These are phyloP conservation scores for Chaetodon trifascialis DNA, from an alignment of 2,113 vertebrate species.

Conservation along the genomic window DNA sequence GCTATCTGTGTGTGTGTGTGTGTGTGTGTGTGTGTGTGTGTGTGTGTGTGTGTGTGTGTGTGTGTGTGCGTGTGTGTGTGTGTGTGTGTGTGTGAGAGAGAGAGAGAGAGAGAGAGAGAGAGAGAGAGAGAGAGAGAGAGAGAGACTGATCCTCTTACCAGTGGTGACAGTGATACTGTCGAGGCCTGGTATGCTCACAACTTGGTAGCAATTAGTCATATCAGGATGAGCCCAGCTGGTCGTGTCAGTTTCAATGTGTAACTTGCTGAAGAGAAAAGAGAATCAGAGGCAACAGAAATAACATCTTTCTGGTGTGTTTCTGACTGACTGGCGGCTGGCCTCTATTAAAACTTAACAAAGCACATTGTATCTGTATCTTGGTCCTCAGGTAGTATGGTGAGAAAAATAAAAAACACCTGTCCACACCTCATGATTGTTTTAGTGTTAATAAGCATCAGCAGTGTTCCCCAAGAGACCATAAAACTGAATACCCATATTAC, in stretches of 20 bases:
- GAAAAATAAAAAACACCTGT: slow-evolving; percentile 5
- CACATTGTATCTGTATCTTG: not conserved
- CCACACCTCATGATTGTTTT: not conserved
- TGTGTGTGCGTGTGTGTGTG: too few species aligned
- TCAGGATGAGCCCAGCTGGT: slow-evolving; percentile 86
- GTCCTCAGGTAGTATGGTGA: not conserved
- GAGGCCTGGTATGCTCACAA: slow-evolving; percentile 84
- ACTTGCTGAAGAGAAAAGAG: slow-evolving; percentile 62
- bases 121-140: too few species aligned
- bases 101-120: too few species aligned
- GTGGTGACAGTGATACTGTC: slow-evolving; percentile 83
- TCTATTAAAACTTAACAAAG: not conserved
- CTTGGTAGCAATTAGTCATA: slow-evolving; percentile 80
- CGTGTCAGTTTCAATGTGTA: slow-evolving; percentile 70
- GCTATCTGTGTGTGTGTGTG: too few species aligned
- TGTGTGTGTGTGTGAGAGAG: too few species aligned
- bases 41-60: too few species aligned
- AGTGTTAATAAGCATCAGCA: slow-evolving; percentile 22
- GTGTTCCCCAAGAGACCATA: slow-evolving; percentile 28
- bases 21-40: too few species aligned
- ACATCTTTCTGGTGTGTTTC: not conserved
- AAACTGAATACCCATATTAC: slow-evolving; percentile 44
- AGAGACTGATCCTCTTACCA: slow-evolving; percentile 78
- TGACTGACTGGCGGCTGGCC: not conserved
- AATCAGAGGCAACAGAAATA: slow-evolving; percentile 3